Conservation (phyloP, 2,888 invertebrate genomes). For the Balanococcus diminutus region DNA sequence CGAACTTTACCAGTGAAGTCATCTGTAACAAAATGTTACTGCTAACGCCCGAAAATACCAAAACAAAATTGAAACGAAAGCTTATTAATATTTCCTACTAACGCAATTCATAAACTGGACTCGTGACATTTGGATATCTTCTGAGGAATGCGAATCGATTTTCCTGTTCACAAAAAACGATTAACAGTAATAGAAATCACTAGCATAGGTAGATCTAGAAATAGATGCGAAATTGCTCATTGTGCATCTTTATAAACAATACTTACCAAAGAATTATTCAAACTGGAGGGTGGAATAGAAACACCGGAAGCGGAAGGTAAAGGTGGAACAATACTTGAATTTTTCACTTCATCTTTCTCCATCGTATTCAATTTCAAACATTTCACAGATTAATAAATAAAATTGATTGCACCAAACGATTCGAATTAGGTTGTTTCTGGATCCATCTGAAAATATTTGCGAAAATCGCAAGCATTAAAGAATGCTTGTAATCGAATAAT, state of each 20-base stretch:
- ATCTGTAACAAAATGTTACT: background rate
- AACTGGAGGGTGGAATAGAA: background rate
- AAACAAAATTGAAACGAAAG: background rate
- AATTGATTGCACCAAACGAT: too few species aligned
- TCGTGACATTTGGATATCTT: background rate
- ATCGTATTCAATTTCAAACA: background rate
- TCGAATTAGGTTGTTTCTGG: too few species aligned
- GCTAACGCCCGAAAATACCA: background rate
- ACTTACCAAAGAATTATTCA: background rate
- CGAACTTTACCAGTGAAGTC: slow-evolving; percentile 17
- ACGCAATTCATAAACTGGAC: slow-evolving; percentile 8
- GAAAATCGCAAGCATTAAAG: too few species aligned
- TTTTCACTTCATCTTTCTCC: background rate
- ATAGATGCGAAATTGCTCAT: too few species aligned
- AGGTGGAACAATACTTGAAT: background rate
- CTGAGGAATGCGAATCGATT: background rate
- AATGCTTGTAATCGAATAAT: too few species aligned
- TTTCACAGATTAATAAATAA: too few species aligned
- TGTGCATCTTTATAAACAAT: background rate
- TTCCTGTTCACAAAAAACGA: background rate
- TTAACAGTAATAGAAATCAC: too few species aligned
- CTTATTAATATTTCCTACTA: background rate
- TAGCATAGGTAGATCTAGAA: too few species aligned
- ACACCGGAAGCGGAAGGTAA: background rate
- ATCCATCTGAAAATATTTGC: too few species aligned